A percentile compares a stretch with the other conserved stretches of the same genome.
These are phyloP conservation scores for Chymomyza procnemis DNA, from an alignment of 2,888 invertebrate genomes.

Conservation along the genomic window DNA sequence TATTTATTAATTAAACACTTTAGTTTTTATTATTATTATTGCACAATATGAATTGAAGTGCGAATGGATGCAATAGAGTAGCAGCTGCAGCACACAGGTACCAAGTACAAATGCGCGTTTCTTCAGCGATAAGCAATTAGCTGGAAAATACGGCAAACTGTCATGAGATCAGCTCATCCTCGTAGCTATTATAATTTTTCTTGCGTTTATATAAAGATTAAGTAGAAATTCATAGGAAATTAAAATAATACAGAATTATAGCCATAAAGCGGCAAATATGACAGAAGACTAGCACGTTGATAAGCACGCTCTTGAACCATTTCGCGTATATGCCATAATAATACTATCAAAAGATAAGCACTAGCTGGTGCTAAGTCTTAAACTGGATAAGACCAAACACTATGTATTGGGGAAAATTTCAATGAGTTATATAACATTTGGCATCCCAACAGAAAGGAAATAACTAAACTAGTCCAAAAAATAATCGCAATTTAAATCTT, in stretches of 20 bases:
- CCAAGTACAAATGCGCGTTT: neutral
- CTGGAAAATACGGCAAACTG: constrained; percentile 18
- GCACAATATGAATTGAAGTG: neutral
- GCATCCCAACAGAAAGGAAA: no score
- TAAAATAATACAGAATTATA: neutral
- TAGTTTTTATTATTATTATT: constrained; percentile 38
- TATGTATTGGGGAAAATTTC: neutral
- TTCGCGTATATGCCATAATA: neutral
- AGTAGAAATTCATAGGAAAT: neutral
- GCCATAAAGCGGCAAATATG: neutral
- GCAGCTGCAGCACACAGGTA: constrained; percentile 4
- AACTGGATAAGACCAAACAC: neutral
- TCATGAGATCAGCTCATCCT: neutral
- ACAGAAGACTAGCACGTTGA: neutral
- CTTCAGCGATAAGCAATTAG: constrained; percentile 26
- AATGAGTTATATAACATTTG: no score
- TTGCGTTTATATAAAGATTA: neutral
- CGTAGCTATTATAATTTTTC: neutral
- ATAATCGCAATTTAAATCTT: no score
- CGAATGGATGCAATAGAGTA: constrained; percentile 45
- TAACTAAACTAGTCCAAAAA: no score
- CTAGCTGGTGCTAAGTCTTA: neutral
- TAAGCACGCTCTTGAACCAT: neutral
- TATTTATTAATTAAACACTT: constrained; percentile 72
- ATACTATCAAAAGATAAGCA: neutral